Percentiles rank a stretch among this genome's conserved stretches.
phyloP scores from a whole-genome alignment of 2,888 invertebrate genomes.

The Macrophya alboannulata region DNA sequence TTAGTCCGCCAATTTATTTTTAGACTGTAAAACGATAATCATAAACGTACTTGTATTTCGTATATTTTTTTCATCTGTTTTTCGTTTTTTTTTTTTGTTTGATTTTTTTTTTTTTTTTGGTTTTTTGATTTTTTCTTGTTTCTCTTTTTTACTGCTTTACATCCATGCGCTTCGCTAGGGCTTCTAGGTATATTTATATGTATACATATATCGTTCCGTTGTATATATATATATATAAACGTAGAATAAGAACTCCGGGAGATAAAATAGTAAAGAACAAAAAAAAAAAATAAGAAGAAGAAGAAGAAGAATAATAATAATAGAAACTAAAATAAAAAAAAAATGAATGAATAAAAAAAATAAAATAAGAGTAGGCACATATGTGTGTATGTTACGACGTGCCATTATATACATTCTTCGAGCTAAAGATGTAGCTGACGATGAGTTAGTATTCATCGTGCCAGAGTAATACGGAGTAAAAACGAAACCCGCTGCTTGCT shows the following conservation, averaged over 20 bases:
- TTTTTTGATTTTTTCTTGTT: background rate
- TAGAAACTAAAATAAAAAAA: background rate
- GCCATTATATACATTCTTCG: constrained; percentile 6
- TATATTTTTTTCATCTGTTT: background rate
- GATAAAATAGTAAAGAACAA: background rate
- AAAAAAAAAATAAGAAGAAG: background rate
- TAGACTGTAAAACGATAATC: background rate
- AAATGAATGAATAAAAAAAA: background rate
- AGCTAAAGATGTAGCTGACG: constrained; percentile 3
- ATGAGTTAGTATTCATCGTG: constrained; percentile 32
- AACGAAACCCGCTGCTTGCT: background rate
- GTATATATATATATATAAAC: background rate
- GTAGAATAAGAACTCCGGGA: background rate
- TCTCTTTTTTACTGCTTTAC: background rate
- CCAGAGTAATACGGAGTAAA: constrained; percentile 14
- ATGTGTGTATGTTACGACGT: background rate
- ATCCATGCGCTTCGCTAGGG: background rate
- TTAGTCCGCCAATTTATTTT: background rate
- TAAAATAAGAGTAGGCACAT: background rate
- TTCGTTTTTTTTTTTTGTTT: background rate
- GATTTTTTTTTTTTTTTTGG: background rate
- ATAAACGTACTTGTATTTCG: background rate
- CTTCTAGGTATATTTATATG: too few species aligned
- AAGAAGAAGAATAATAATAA: background rate
- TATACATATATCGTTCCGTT: background rate